phyloP scores from a whole-genome alignment of 2,888 invertebrate genomes.

The Dolichomitus sp. region DNA sequence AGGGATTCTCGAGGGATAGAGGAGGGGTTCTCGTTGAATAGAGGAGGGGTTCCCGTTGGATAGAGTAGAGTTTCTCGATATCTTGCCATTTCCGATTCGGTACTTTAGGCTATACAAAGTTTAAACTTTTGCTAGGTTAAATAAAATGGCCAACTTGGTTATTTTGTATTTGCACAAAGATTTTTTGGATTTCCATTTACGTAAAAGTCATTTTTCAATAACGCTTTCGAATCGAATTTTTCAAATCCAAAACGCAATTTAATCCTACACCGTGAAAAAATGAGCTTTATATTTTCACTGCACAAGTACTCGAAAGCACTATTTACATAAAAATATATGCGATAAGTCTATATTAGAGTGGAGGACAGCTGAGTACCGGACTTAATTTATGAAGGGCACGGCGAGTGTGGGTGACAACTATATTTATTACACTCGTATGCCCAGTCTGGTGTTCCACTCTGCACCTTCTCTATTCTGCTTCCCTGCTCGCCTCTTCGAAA shows the following conservation, averaged over 20 bases:
- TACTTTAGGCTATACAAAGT: no score
- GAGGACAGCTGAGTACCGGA: conserved; percentile 41
- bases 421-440: conserved; percentile 77
- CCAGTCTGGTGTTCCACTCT: conserved; percentile 54
- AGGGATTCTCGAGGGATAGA: no score
- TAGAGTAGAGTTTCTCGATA: no score
- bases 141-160: no score
- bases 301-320: background rate
- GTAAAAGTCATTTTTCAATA: background rate
- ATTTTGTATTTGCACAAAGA: no score
- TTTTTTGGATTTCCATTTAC: no score
- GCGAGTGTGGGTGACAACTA: conserved; percentile 77
- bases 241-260: background rate
- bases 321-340: conserved; percentile 22
- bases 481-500: conserved; percentile 29
- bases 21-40: no score
- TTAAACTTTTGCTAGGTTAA: no score
- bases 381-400: conserved; percentile 77
- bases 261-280: background rate
- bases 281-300: background rate
- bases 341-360: conserved; percentile 46
- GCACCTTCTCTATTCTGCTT: conserved; percentile 31
- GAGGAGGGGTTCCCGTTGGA: no score
- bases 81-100: no score
- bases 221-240: background rate